Conservation (phyloP, 2,797 vertebrate genomes). For the Oreonectes daqikongensis region DNA sequence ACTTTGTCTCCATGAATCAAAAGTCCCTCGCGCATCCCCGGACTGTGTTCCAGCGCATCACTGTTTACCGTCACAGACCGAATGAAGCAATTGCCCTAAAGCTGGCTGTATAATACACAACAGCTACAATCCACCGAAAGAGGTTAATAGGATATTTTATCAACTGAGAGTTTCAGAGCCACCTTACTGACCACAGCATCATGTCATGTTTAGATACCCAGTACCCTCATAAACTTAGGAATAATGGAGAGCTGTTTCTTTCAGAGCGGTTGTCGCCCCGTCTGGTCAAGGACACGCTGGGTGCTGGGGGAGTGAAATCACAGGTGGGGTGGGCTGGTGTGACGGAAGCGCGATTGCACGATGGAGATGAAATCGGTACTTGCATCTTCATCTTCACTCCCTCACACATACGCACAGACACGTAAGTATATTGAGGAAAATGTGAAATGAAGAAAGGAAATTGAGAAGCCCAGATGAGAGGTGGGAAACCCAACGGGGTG, state of each 20-base stretch:
- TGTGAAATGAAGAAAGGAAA: not conserved
- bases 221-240: slow-evolving; percentile 25
- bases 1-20: slow-evolving; percentile 40
- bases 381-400: not conserved
- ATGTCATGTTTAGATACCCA: slow-evolving; percentile 23
- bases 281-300: slow-evolving; percentile 14
- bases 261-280: slow-evolving; percentile 22
- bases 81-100: slow-evolving; percentile 63
- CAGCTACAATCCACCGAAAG: slow-evolving; percentile 57
- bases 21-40: not conserved
- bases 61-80: slow-evolving; percentile 44
- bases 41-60: not conserved
- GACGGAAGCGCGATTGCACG: not conserved
- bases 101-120: slow-evolving; percentile 63
- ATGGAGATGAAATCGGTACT: not conserved
- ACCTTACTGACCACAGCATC: slow-evolving; percentile 41
- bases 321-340: not conserved
- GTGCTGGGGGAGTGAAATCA: not conserved
- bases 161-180: slow-evolving; percentile 56
- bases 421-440: not conserved
- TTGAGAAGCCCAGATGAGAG: slow-evolving; percentile 1
- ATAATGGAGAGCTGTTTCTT: slow-evolving; percentile 50
- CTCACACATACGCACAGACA: not conserved
- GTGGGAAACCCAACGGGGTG: not conserved
- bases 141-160: slow-evolving; percentile 74